Evolutionary conservation across 2,113 vertebrate genomes (phyloP), one percentile per base, ranked within the genome.

Genomic region (Noctilio leporinus): DNA sequence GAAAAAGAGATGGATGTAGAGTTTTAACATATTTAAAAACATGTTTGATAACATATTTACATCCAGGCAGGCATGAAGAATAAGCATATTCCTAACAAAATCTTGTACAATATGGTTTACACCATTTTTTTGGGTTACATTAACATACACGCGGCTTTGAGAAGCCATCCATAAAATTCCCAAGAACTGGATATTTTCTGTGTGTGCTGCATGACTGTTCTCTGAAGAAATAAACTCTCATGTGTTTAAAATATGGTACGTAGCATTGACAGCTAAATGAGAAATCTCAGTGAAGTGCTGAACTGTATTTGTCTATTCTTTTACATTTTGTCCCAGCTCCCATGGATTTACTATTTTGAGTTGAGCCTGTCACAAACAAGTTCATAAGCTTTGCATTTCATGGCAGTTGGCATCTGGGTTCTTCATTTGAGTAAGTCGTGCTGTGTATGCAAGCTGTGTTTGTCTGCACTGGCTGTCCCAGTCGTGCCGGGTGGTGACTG

Each of bases 301-400:
- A 73, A 38, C 3, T 81, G 40, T 33, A 7, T 67, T 57, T 20
- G 12, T 38, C 17, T 77, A 77, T 53, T 47, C n/a, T 86, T 81
- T 51, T 3, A 92, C 82, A 30, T 95, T 96, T 92, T 93, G 28
- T 90, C 33, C 1, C 19, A 7, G 17, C 17, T 89, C 88, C 43
- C 94, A 83, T 9, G 35, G 16, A 84, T 77, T 94, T 97, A 43
- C 16, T 38, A 53, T 93, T 78, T 93, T 69, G 7, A 91, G 28
- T 92, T 59, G 80, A 91, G 96, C 94, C 73, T 94, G 35, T 95
- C 67, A 87, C 33, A 96, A 33, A 96, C 81, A 96, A 91, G 96
- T 92, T 67, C 65, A 45, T 81, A 22, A 17, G 94, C 9, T 91
- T 82, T 69, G 3, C 30, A 83, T 97, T 95, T 93, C 76, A 49